Evolutionary conservation across 1,140 invertebrate species (phyloP).

Genomic region (Diuraphis noxia): DNA sequence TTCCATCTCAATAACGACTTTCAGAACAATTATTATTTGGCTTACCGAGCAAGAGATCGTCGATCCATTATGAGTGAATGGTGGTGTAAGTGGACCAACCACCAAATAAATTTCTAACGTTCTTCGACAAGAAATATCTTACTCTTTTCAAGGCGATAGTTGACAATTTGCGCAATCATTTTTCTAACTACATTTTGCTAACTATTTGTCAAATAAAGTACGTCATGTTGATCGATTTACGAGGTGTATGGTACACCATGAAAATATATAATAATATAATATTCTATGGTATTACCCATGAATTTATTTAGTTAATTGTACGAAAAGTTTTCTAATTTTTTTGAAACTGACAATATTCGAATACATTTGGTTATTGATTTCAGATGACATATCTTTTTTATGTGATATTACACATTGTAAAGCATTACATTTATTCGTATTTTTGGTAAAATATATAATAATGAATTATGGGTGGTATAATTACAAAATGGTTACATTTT

Average conservation of each 20-base stretch:
- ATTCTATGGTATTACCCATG: neutral
- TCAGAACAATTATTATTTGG: neutral
- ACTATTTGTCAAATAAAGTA: neutral
- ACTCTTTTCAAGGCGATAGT: neutral
- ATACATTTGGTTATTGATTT: neutral
- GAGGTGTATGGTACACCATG: neutral
- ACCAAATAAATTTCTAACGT: neutral
- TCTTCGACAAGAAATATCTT: neutral
- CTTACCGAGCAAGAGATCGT: neutral
- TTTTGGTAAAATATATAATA: too few species aligned
- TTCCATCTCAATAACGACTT: neutral
- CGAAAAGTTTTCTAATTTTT: neutral
- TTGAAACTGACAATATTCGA: neutral
- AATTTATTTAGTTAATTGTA: neutral
- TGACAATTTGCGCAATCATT: neutral
- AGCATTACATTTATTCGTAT: too few species aligned
- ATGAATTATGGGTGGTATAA: too few species aligned
- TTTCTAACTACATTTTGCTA: neutral
- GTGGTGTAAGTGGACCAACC: neutral
- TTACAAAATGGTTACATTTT: neutral
- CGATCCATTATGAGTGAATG: neutral
- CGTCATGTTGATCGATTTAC: neutral
- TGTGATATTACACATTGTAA: too few species aligned
- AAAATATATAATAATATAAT: too few species aligned
- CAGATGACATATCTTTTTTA: too few species aligned